Percentiles rank a stretch among this genome's conserved stretches.
These are phyloP conservation scores for Megalops atlanticus DNA, from an alignment of 2,113 vertebrate species.

Conservation along the genomic window DNA sequence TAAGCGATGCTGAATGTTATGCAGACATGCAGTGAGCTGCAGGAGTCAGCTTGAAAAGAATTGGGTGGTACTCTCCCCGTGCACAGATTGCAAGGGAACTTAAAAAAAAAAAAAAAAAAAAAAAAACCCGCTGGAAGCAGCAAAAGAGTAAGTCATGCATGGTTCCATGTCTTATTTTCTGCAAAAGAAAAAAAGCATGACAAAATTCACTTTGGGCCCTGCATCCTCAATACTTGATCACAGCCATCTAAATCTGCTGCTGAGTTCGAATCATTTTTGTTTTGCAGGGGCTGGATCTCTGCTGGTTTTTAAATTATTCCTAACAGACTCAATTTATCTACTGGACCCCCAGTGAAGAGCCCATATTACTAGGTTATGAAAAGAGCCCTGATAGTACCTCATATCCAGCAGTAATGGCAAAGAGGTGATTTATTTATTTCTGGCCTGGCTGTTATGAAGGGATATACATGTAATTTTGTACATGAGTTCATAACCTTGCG, in stretches of 20 bases:
- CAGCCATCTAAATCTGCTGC: neutral
- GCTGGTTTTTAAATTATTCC: neutral
- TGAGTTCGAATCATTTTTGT: neutral
- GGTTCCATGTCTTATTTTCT: neutral
- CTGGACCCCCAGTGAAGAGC: neutral
- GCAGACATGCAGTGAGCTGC: conserved; percentile 52
- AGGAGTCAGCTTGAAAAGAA: conserved; percentile 64
- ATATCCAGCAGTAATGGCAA: neutral
- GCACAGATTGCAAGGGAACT: neutral
- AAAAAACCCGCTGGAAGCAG: neutral
- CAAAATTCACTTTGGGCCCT: conserved; percentile 12
- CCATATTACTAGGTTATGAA: neutral
- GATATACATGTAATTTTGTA: neutral
- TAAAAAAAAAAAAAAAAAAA: neutral
- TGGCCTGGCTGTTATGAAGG: neutral
- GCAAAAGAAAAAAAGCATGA: neutral
- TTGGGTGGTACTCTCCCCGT: conserved; percentile 23
- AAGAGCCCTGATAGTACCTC: neutral
- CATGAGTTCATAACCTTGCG: too few species aligned
- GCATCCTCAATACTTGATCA: neutral
- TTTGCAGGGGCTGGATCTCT: neutral
- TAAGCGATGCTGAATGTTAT: conserved; percentile 63
- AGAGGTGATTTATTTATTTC: neutral
- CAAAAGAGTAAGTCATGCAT: neutral
- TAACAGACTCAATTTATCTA: neutral